A percentile compares a stretch with the other conserved stretches of the same genome.
Evolutionary conservation across 2,113 vertebrate species (phyloP).

Genomic region (Clupea harengus): DNA sequence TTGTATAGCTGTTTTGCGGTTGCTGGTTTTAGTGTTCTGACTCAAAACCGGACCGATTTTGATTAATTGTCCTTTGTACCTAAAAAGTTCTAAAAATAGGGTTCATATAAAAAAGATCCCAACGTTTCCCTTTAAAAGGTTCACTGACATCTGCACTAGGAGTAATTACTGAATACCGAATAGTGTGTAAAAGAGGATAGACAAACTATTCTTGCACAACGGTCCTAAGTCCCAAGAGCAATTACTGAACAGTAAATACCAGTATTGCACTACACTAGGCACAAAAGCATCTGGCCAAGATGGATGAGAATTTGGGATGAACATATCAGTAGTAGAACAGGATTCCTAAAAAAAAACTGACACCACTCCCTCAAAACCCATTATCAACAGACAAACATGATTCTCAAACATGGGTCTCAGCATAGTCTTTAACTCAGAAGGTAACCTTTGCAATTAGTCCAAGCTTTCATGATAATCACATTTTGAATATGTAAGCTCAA

Average conservation of each 20-base stretch:
- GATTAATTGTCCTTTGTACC: too few species aligned
- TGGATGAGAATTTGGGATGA: background rate
- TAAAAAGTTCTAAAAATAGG: too few species aligned
- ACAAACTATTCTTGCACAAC: background rate
- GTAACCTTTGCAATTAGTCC: conserved; percentile 47
- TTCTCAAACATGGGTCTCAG: background rate
- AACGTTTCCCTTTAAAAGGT: too few species aligned
- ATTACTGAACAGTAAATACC: too few species aligned
- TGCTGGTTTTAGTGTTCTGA: too few species aligned
- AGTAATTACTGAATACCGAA: background rate
- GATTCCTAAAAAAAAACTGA: background rate
- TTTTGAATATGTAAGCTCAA: conserved; percentile 41
- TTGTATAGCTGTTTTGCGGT: too few species aligned
- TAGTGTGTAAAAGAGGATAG: background rate
- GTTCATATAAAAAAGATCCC: too few species aligned
- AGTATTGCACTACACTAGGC: background rate
- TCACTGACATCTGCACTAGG: background rate
- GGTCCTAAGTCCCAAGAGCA: too few species aligned
- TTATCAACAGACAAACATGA: conserved; percentile 30
- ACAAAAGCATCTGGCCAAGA: background rate
- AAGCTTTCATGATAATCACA: conserved; percentile 42
- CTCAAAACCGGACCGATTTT: too few species aligned
- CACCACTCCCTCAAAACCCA: background rate
- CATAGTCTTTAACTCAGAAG: conserved; percentile 24
- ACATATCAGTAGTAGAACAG: background rate